These are phyloP conservation scores for Trachymyrmex cornetzi DNA, from an alignment of 1,140 invertebrate genomes.

Conservation along the genomic window DNA sequence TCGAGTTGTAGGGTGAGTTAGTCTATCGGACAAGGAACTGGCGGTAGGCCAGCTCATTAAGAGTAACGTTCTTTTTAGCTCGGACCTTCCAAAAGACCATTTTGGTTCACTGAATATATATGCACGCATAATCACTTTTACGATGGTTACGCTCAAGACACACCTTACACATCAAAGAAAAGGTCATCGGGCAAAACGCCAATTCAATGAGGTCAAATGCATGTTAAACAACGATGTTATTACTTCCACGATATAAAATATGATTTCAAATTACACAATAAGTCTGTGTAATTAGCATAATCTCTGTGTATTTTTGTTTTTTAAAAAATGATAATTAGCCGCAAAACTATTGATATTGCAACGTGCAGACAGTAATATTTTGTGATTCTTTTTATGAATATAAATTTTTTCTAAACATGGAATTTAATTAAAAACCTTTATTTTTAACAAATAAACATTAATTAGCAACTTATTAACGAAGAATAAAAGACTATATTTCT, in stretches of 20 bases:
- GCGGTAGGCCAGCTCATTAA: conserved; percentile 78
- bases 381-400: neutral
- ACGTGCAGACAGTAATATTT: neutral
- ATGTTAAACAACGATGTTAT: neutral
- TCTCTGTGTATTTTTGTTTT: neutral
- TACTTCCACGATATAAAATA: neutral
- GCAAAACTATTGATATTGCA: neutral
- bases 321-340: neutral
- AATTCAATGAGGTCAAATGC: neutral
- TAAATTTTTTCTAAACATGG: neutral
- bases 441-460: too few relatives aligned
- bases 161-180: neutral
- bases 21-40: conserved; percentile 71
- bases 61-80: conserved; percentile 74
- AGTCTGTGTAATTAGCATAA: neutral
- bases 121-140: conserved; percentile 55
- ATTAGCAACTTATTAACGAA: too few relatives aligned
- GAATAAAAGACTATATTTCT: too few relatives aligned
- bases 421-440: neutral
- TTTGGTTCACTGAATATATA: conserved; percentile 51
- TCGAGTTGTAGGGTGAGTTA: conserved; percentile 26
- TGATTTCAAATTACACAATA: neutral
- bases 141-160: neutral
- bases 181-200: conserved; percentile 24
- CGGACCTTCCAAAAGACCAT: conserved; percentile 46